Percentiles rank a stretch among this genome's conserved stretches.
These are phyloP conservation scores for Paratilapia polleni DNA, from an alignment of 2,113 vertebrate genomes.

Conservation along the genomic window DNA sequence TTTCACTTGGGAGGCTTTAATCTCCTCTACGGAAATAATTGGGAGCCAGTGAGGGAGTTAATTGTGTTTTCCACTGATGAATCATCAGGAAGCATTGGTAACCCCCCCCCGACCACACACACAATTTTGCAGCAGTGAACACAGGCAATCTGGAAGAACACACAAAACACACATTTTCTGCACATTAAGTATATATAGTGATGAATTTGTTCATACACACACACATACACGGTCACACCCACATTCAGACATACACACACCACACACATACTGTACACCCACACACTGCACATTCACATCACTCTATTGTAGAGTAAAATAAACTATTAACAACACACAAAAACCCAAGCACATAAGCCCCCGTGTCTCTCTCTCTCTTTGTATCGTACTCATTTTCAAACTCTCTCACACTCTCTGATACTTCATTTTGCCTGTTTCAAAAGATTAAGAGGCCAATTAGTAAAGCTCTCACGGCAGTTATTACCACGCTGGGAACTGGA, in stretches of 20 bases:
- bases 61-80: conserved; percentile 70
- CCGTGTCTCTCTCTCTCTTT: neutral
- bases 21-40: conserved; percentile 65
- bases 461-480: conserved; percentile 63
- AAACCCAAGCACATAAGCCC: neutral
- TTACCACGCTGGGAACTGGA: conserved; percentile 63
- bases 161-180: neutral
- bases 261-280: neutral
- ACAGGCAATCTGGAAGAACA: neutral
- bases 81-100: conserved; percentile 61
- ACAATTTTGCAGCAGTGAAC: neutral
- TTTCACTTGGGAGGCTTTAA: conserved; percentile 56
- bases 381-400: conserved; percentile 9
- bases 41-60: conserved; percentile 58
- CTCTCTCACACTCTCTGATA: conserved; percentile 17
- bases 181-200: neutral
- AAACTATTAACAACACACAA: neutral
- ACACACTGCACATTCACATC: neutral
- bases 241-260: neutral
- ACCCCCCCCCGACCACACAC: conserved; percentile 38
- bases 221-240: neutral
- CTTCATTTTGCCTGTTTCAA: conserved; percentile 23
- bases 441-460: conserved; percentile 63
- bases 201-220: neutral
- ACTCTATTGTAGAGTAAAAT: neutral